phyloP scores from a whole-genome alignment of 1,140 invertebrate genomes.

The Pseudomyrmex pallidus region DNA sequence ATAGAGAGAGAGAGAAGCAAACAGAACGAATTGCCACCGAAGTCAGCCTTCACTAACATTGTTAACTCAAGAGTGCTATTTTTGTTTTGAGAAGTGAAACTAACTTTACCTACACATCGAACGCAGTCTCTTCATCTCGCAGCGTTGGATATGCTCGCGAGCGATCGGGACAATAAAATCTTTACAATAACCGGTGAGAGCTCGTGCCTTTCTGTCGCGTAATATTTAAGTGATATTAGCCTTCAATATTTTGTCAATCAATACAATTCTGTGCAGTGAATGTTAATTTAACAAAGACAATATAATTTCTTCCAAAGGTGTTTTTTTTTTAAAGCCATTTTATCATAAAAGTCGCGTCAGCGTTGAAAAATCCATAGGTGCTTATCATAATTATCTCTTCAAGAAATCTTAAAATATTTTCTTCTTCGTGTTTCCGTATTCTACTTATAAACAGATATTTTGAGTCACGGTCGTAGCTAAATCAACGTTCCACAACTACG shows the following conservation, averaged over 20 bases:
- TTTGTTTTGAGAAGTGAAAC: slow-evolving; percentile 35
- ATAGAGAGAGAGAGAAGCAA: neutral
- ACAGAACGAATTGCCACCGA: slow-evolving; percentile 6
- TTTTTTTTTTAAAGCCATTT: too few relatives aligned
- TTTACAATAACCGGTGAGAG: slow-evolving; percentile 74
- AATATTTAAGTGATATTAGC: neutral
- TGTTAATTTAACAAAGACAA: slow-evolving; percentile 5
- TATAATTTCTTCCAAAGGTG: neutral
- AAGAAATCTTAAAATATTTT: neutral
- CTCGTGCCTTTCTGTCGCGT: slow-evolving; percentile 7
- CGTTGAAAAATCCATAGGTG: neutral
- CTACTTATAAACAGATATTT: slow-evolving; percentile 2
- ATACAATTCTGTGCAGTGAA: neutral
- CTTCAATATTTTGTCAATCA: neutral
- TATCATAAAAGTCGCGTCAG: neutral
- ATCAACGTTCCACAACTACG: neutral
- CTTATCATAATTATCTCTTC: neutral
- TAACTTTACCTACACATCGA: slow-evolving; percentile 22
- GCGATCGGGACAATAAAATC: slow-evolving; percentile 58
- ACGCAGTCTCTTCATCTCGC: slow-evolving; percentile 11
- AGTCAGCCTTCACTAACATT: neutral
- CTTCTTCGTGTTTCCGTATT: neutral
- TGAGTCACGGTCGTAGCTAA: neutral
- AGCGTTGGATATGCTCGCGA: slow-evolving; percentile 69
- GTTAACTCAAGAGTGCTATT: slow-evolving; percentile 27